Evolutionary conservation across 2,113 vertebrate genomes (phyloP).

Genomic region (Theropithecus gelada): DNA sequence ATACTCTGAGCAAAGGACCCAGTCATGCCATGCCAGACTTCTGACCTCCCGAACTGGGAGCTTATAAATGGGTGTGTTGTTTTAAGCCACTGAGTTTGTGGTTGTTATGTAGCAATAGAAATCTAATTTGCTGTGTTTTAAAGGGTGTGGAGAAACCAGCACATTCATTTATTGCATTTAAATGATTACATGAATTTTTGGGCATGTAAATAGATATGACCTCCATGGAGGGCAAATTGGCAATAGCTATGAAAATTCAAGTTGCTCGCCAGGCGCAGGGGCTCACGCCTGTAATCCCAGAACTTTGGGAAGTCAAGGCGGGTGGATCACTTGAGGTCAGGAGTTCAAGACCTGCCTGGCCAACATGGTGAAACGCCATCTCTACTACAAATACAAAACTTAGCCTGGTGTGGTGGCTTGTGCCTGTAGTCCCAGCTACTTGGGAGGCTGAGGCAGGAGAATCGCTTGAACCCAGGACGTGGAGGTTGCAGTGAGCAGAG

Average conservation of each 20-base stretch:
- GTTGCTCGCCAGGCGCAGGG: not conserved
- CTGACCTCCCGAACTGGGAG: conserved; percentile 9
- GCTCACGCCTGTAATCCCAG: too few species aligned
- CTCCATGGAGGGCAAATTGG: not conserved
- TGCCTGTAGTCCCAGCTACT: too few species aligned
- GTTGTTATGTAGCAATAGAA: conserved; percentile 15
- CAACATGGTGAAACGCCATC: too few species aligned
- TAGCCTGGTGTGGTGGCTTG: too few species aligned
- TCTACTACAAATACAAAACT: too few species aligned
- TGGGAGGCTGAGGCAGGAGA: too few species aligned
- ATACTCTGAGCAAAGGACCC: not conserved
- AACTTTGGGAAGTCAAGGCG: too few species aligned
- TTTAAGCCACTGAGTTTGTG: conserved; percentile 40
- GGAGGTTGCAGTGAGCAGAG: too few species aligned
- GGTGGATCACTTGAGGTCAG: too few species aligned
- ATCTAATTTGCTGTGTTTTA: conserved; percentile 47
- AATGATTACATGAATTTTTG: too few species aligned
- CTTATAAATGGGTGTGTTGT: conserved; percentile 43
- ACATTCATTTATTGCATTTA: not conserved
- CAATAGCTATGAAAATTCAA: conserved; percentile 56
- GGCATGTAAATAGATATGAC: not conserved
- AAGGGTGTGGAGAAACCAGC: conserved; percentile 37
- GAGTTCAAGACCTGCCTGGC: too few species aligned
- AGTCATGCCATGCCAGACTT: not conserved
- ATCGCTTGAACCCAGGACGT: too few species aligned